Percentiles rank a stretch among this genome's conserved stretches.
Evolutionary conservation across 2,113 vertebrate species (phyloP).

Genomic region (Lagopus muta): DNA sequence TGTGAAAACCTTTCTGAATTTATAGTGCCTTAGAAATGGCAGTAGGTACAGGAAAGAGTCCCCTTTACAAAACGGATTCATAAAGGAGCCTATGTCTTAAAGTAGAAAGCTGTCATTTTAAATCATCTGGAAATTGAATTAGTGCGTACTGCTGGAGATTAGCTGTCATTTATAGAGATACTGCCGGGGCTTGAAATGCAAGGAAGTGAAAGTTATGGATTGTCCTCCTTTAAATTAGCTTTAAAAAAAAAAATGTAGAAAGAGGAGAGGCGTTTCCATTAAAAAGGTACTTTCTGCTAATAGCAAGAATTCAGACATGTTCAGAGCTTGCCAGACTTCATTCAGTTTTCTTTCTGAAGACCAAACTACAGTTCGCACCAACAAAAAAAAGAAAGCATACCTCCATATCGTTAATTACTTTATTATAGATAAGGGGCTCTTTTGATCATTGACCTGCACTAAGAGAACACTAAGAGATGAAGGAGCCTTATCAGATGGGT

Average conservation of each 20-base stretch:
- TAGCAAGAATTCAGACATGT: background rate
- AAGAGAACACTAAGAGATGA: background rate
- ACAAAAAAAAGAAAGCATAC: background rate
- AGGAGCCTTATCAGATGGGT: background rate
- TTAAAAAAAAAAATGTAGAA: background rate
- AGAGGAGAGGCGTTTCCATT: background rate
- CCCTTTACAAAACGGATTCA: background rate
- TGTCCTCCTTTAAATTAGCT: background rate
- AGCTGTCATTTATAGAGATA: slow-evolving; percentile 4
- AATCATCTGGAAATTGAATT: background rate
- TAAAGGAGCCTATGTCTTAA: background rate
- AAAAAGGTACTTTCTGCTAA: background rate
- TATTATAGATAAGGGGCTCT: background rate
- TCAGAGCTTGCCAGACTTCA: background rate
- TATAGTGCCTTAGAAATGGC: background rate
- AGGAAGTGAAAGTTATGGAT: background rate
- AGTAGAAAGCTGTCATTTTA: background rate
- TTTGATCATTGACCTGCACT: background rate
- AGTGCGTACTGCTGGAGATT: background rate
- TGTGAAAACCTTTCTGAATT: slow-evolving; percentile 8
- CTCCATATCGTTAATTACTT: background rate
- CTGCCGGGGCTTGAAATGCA: background rate
- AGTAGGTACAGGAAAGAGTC: background rate
- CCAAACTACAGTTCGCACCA: background rate
- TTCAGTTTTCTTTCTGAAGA: background rate